A percentile compares a stretch with the other conserved stretches of the same genome.
Evolutionary conservation across 35 echinoderm and acorn worm species (phyloP).

Genomic region (Ophioderma brevispina): DNA sequence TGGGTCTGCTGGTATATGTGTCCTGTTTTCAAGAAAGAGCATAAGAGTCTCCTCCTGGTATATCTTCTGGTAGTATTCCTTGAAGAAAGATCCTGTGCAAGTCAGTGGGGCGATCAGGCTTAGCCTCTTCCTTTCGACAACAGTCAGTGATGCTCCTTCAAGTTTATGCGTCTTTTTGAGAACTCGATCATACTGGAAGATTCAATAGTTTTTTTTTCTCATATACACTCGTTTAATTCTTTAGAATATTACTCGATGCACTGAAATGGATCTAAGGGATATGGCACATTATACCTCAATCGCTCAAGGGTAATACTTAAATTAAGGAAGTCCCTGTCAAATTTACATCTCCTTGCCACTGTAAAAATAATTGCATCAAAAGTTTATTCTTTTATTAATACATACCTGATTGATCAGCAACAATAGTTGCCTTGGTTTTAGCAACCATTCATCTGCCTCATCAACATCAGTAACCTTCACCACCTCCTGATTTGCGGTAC

Average conservation of each 20-base stretch:
- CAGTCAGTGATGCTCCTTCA: background rate
- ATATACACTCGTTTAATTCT: no score
- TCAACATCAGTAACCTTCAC: background rate
- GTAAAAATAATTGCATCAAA: no score
- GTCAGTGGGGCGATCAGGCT: background rate
- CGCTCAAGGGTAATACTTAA: no score
- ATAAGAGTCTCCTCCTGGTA: background rate
- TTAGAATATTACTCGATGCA: no score
- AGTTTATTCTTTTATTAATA: no score
- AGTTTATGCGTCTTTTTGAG: background rate
- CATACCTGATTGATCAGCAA: background rate
- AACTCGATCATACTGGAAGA: background rate
- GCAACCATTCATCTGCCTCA: background rate
- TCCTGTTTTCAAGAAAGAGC: conserved; percentile 27
- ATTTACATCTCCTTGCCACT: no score
- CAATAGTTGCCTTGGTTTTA: background rate
- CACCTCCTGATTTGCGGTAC: conserved; percentile 10
- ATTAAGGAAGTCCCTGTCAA: no score
- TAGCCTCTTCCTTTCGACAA: background rate
- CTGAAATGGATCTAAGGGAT: no score
- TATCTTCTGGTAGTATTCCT: conserved; percentile 24
- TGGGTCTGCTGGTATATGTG: background rate
- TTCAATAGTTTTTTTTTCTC: no score
- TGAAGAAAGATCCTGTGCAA: background rate
- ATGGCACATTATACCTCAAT: no score